Evolutionary conservation across 2,888 invertebrate genomes (phyloP).

Genomic region (Gisinianus flammeolus): DNA sequence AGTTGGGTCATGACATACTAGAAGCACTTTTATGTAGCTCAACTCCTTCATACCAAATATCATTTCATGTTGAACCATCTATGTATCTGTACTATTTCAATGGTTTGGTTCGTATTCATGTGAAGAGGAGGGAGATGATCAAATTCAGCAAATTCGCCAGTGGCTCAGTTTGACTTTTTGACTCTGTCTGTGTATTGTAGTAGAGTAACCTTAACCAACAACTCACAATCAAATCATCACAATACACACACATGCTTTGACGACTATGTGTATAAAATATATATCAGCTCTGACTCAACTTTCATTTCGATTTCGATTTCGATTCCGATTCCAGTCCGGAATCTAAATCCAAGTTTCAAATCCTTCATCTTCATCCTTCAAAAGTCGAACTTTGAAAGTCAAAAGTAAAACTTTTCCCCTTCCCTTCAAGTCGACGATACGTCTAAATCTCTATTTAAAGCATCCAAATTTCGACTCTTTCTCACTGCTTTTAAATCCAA

Average conservation of each 20-base stretch:
- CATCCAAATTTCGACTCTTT: too few relatives aligned
- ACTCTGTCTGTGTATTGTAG: not conserved
- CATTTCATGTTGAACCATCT: too few relatives aligned
- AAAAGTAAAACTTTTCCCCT: too few relatives aligned
- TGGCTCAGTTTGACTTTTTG: not conserved
- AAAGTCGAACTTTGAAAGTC: not conserved
- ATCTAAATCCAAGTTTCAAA: not conserved
- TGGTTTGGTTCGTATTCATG: too few relatives aligned
- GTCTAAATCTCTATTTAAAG: too few relatives aligned
- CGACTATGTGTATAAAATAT: not conserved
- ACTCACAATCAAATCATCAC: not conserved
- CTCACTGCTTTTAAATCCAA: too few relatives aligned
- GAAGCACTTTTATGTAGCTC: too few relatives aligned
- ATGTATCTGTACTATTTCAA: too few relatives aligned
- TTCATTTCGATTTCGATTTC: not conserved
- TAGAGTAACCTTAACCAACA: not conserved
- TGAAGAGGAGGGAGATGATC: not conserved
- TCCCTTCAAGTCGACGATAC: too few relatives aligned
- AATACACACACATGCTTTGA: not conserved
- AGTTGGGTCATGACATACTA: too few relatives aligned
- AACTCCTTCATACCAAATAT: too few relatives aligned
- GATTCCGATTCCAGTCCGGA: not conserved
- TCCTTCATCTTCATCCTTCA: not conserved
- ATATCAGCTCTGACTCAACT: not conserved
- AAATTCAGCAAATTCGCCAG: not conserved